phyloP scores from a whole-genome alignment of 2,888 invertebrate species.

The Dasypolia templi region DNA sequence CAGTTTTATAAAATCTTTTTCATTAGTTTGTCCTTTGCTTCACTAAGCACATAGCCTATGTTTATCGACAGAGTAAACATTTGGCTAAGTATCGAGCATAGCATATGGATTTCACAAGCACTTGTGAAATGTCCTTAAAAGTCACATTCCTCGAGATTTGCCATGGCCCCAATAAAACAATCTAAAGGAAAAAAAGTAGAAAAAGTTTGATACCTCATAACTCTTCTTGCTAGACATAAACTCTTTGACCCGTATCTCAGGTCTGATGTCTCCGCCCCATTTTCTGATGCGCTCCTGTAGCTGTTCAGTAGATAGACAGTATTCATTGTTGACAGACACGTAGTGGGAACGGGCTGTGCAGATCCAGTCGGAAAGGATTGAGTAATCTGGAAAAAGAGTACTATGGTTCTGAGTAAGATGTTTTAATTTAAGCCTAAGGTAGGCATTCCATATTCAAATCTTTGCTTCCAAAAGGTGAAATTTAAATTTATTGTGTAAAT shows the following conservation, averaged over 20 bases:
- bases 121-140: not conserved
- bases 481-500: too few species aligned
- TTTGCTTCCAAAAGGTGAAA: too few species aligned
- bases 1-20: not conserved
- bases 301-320: slow-evolving; percentile 84
- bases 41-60: not conserved
- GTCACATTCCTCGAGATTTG: not conserved
- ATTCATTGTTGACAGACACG: slow-evolving; percentile 77
- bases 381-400: slow-evolving; percentile 65
- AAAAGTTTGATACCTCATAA: slow-evolving; percentile 91
- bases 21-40: not conserved
- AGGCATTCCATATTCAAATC: too few species aligned
- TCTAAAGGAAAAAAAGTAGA: not conserved
- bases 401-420: not conserved
- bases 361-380: slow-evolving; percentile 78
- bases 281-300: slow-evolving; percentile 79
- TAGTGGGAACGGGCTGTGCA: slow-evolving; percentile 73
- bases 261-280: slow-evolving; percentile 78
- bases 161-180: not conserved
- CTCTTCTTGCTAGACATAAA: slow-evolving; percentile 95
- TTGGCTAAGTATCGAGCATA: not conserved
- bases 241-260: slow-evolving; percentile 89
- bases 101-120: too few species aligned
- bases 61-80: not conserved
- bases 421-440: too few species aligned